These are phyloP conservation scores for Patiria pectinifera DNA, from an alignment of 53 echinoderm and acorn worm genomes.

Conservation along the genomic window DNA sequence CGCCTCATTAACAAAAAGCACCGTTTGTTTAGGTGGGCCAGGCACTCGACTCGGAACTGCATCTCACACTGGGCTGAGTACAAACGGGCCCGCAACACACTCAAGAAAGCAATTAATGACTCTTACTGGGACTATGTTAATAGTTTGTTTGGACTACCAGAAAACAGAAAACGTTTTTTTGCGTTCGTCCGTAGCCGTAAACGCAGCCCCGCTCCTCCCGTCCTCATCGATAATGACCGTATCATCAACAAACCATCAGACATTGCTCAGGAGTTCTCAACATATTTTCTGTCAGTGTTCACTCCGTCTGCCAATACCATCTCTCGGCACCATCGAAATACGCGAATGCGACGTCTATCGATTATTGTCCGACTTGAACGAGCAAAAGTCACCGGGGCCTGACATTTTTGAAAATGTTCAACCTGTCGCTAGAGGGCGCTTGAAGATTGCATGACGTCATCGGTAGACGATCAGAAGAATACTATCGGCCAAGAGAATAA, in stretches of 20 bases:
- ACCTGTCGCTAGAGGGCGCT: too few species aligned
- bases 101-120: not conserved
- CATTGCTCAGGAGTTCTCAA: constrained; percentile 14
- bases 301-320: not conserved
- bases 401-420: not conserved
- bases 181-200: constrained; percentile 57
- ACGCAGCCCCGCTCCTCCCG: constrained; percentile 48
- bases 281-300: constrained; percentile 16
- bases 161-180: constrained; percentile 62
- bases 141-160: not conserved
- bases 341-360: not conserved
- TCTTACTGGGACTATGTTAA: not conserved
- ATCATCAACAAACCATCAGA: not conserved
- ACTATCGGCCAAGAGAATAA: too few species aligned
- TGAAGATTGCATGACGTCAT: too few species aligned
- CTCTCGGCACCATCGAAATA: not conserved
- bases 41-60: not conserved
- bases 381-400: constrained; percentile 55
- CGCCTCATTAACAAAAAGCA: constrained; percentile 8
- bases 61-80: not conserved
- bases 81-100: not conserved
- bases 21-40: not conserved
- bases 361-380: constrained; percentile 3
- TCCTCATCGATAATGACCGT: constrained; percentile 23
- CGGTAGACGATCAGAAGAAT: too few species aligned